Conservation (phyloP, 53 echinoderm and acorn worm species). For the Temnopleurus reevesii region DNA sequence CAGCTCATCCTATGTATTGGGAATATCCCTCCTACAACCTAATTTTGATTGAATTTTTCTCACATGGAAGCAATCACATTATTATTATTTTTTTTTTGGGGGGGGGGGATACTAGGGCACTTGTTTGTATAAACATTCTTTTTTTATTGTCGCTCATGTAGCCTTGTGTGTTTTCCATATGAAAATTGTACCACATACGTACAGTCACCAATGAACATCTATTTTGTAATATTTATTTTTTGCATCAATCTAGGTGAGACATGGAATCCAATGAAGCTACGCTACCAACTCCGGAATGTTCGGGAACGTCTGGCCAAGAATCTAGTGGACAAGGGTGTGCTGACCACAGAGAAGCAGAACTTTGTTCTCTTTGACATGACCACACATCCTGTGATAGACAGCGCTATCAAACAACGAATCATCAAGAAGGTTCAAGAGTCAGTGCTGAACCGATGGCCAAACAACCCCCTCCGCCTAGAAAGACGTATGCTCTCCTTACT, state of each 20-base stretch:
- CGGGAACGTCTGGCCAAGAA: conserved; percentile 98
- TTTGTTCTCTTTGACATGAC: conserved; percentile 99
- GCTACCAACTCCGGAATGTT: conserved; percentile 92
- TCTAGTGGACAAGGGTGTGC: conserved; percentile 95
- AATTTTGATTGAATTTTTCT: too few relatives aligned
- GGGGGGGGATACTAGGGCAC: too few relatives aligned
- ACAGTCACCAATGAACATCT: not conserved
- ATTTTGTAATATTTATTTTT: not conserved
- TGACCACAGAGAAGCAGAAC: conserved; percentile 99
- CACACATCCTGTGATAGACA: conserved; percentile 91
- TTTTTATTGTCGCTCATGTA: too few relatives aligned
- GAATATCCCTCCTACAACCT: too few relatives aligned
- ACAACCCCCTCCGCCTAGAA: conserved; percentile 89
- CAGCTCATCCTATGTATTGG: too few relatives aligned
- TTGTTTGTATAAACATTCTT: too few relatives aligned
- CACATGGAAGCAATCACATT: too few relatives aligned
- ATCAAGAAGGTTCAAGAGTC: conserved; percentile 96
- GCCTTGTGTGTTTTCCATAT: too few relatives aligned
- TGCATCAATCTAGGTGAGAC: conserved; percentile 77
- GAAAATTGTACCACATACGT: too few relatives aligned
- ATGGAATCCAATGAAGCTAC: conserved; percentile 97
- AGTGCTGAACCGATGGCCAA: conserved; percentile 94
- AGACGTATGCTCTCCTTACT: conserved; percentile 88
- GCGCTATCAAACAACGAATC: conserved; percentile 83
- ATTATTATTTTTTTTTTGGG: too few relatives aligned